phyloP scores from a whole-genome alignment of 2,113 vertebrate species.

The Prinia subflava region DNA sequence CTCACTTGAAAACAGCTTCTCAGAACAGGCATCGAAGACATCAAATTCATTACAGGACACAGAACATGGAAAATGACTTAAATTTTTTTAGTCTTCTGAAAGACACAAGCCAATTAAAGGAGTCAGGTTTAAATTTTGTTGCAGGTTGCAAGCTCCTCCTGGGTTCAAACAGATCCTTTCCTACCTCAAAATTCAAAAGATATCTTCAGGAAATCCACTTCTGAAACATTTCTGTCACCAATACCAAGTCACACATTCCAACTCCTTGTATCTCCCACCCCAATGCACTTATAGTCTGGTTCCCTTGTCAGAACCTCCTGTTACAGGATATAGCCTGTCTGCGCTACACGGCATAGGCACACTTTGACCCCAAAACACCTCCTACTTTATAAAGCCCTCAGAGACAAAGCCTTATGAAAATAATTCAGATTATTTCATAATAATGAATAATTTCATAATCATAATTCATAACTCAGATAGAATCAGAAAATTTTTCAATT shows the following conservation, averaged over 20 bases:
- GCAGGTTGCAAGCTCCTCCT: background rate
- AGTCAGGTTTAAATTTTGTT: background rate
- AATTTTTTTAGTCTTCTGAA: background rate
- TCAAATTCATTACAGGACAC: background rate
- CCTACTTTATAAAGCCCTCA: background rate
- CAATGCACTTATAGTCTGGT: background rate
- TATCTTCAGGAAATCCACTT: background rate
- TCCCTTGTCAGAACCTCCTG: background rate
- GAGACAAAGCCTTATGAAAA: background rate
- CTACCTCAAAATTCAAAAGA: background rate
- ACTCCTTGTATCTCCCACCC: background rate
- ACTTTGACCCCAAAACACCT: background rate
- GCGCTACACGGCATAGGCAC: accelerated
- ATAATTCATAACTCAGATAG: background rate
- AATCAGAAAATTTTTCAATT: accelerated
- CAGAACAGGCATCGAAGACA: background rate
- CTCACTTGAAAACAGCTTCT: background rate
- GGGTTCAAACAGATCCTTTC: background rate
- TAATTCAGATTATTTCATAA: background rate
- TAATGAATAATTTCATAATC: background rate
- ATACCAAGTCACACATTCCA: background rate
- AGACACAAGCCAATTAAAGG: background rate
- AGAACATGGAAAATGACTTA: background rate
- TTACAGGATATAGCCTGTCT: background rate
- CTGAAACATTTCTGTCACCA: background rate